A percentile compares a stretch with the other conserved stretches of the same genome.
phyloP scores from a whole-genome alignment of 92 coral and sea anemone genomes.

The Epizoanthus ramosus region DNA sequence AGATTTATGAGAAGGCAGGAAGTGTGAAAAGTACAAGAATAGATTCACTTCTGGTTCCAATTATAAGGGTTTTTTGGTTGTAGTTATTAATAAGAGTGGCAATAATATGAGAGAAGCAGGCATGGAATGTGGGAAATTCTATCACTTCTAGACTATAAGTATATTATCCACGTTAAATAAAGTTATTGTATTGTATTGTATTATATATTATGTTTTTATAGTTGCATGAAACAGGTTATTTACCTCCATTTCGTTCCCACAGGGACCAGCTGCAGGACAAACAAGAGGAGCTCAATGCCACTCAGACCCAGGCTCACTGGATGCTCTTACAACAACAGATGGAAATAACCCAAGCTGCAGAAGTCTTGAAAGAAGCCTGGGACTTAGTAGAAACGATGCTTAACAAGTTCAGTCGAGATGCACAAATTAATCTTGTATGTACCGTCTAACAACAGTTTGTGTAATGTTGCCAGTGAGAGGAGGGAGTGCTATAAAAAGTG shows the following conservation, averaged over 20 bases:
- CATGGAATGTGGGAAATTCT: no score
- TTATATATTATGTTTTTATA: no score
- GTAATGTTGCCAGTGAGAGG: neutral
- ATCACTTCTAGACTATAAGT: no score
- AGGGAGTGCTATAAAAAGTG: no score
- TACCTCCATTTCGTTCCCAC: neutral
- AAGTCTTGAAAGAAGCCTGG: conserved; percentile 77
- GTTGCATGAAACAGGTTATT: neutral
- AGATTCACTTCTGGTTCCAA: no score
- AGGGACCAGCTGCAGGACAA: conserved; percentile 83
- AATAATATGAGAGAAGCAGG: no score
- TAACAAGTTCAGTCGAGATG: conserved; percentile 52
- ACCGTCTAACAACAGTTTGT: neutral
- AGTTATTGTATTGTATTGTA: no score
- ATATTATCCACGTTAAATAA: no score
- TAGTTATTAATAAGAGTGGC: no score
- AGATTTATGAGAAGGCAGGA: no score
- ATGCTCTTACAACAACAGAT: conserved; percentile 86
- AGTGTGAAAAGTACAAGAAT: no score
- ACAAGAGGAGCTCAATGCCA: conserved; percentile 94
- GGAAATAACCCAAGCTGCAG: conserved; percentile 75
- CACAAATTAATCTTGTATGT: conserved; percentile 25
- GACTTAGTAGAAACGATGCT: conserved; percentile 66
- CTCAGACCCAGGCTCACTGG: conserved; percentile 97
- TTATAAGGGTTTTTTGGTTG: no score